A percentile compares a stretch with the other conserved stretches of the same genome.
Conservation (phyloP, 2,888 invertebrate genomes). For the Plemyria rubiginata region DNA sequence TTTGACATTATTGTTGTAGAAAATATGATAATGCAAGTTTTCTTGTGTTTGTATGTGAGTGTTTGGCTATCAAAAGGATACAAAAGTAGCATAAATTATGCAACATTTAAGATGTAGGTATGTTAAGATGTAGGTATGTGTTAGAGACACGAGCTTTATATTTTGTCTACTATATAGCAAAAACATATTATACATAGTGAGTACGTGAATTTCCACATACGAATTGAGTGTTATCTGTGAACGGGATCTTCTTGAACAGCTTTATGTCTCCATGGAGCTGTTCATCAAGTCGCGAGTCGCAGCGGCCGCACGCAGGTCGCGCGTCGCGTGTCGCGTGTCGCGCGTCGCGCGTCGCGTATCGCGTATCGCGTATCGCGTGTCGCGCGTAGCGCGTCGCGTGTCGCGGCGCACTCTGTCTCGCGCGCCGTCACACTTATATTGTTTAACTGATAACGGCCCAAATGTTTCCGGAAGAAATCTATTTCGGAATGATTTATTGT, state of each 20-base stretch:
- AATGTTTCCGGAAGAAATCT: constrained; percentile 37
- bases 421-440: constrained; percentile 24
- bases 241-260: constrained; percentile 16
- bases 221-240: constrained; percentile 7
- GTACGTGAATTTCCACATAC: background rate
- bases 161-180: too few relatives aligned
- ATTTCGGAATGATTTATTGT: constrained; percentile 33
- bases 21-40: too few relatives aligned
- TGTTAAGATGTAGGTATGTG: too few relatives aligned
- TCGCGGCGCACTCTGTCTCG: constrained; percentile 13
- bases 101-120: too few relatives aligned
- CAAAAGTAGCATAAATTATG: too few relatives aligned
- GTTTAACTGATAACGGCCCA: constrained; percentile 38
- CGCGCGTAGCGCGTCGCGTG: constrained; percentile 30
- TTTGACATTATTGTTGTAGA: too few relatives aligned
- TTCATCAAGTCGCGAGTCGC: background rate
- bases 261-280: constrained; percentile 27
- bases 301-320: constrained; percentile 17
- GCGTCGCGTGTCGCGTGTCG: constrained; percentile 21
- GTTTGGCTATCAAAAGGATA: too few relatives aligned
- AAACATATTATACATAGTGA: too few relatives aligned
- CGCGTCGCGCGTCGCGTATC: constrained; percentile 16
- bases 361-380: constrained; percentile 22
- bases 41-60: too few relatives aligned
- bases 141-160: too few relatives aligned